These are phyloP conservation scores for Melolontha melolontha DNA, from an alignment of 2,888 invertebrate species.

Conservation along the genomic window DNA sequence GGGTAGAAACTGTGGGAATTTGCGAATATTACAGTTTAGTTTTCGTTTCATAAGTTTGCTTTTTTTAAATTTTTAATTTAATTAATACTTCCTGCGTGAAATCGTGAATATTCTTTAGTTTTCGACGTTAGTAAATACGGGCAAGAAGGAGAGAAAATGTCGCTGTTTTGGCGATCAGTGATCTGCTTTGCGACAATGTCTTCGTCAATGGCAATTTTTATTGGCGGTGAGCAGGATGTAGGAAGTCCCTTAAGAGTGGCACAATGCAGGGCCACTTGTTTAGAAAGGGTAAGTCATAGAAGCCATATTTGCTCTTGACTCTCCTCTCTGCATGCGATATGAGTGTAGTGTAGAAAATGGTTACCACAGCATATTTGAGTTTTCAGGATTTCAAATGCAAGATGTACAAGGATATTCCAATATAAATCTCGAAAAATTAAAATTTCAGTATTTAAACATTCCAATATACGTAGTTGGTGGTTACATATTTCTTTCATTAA, in stretches of 20 bases:
- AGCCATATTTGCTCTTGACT: slow-evolving; percentile 35
- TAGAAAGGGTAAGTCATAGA: slow-evolving; percentile 73
- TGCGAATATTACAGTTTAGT: slow-evolving; percentile 26
- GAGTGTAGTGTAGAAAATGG: slow-evolving; percentile 18
- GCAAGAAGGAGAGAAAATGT: slow-evolving; percentile 52
- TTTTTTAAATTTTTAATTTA: slow-evolving; percentile 42
- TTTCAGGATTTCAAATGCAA: background rate
- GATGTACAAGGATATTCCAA: no score
- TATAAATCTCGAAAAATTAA: background rate
- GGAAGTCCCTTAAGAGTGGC: slow-evolving; percentile 79
- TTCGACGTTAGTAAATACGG: slow-evolving; percentile 9
- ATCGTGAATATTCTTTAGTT: slow-evolving; percentile 35
- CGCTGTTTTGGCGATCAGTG: slow-evolving; percentile 58
- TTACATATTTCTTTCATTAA: no score
- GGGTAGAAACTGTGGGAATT: slow-evolving; percentile 29
- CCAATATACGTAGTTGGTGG: no score
- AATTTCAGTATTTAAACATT: background rate
- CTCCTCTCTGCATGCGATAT: no score
- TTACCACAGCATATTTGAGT: slow-evolving; percentile 2
- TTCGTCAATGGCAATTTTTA: slow-evolving; percentile 61
- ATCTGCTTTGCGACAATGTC: slow-evolving; percentile 58
- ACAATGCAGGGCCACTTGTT: slow-evolving; percentile 79
- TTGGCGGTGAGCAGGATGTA: slow-evolving; percentile 74
- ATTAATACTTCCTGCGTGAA: slow-evolving; percentile 50
- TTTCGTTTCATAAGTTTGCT: slow-evolving; percentile 33